phyloP scores from a whole-genome alignment of 1,140 invertebrate species.

The Frieseomelitta varia region DNA sequence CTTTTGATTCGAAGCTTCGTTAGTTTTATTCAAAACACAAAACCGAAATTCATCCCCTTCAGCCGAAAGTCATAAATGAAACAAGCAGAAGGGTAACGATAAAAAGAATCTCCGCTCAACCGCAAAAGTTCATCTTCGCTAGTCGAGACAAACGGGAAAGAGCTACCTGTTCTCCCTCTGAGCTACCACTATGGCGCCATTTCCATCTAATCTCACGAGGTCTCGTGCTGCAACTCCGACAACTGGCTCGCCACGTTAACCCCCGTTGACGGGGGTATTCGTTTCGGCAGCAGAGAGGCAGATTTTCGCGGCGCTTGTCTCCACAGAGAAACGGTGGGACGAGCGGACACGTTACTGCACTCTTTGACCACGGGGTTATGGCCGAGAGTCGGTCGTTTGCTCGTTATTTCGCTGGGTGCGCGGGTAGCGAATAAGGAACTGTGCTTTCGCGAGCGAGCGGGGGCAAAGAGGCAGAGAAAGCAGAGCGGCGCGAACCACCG shows the following conservation, averaged over 20 bases:
- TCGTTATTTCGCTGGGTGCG: conserved; percentile 64
- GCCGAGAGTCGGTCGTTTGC: conserved; percentile 54
- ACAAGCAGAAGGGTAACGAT: not conserved
- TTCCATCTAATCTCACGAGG: not conserved
- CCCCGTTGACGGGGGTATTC: not conserved
- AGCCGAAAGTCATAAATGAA: too few species aligned
- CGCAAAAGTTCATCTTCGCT: too few species aligned
- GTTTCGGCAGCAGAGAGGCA: conserved; percentile 34
- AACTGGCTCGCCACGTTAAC: too few species aligned
- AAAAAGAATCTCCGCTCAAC: not conserved
- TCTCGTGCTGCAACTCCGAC: not conserved
- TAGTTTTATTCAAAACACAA: too few species aligned
- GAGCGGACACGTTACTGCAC: conserved; percentile 61
- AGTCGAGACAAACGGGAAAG: not conserved
- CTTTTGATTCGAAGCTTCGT: too few species aligned
- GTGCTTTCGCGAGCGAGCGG: not conserved
- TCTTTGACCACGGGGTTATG: conserved; percentile 61
- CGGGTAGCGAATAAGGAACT: conserved; percentile 54
- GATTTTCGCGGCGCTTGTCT: conserved; percentile 59
- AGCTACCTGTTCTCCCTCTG: not conserved
- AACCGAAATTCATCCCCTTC: too few species aligned
- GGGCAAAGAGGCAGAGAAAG: not conserved
- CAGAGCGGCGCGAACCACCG: conserved; percentile 7
- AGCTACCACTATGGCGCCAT: not conserved
- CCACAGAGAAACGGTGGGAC: conserved; percentile 41